Conservation (phyloP, 2,888 invertebrate species). For the Plagiodera versicolora region DNA sequence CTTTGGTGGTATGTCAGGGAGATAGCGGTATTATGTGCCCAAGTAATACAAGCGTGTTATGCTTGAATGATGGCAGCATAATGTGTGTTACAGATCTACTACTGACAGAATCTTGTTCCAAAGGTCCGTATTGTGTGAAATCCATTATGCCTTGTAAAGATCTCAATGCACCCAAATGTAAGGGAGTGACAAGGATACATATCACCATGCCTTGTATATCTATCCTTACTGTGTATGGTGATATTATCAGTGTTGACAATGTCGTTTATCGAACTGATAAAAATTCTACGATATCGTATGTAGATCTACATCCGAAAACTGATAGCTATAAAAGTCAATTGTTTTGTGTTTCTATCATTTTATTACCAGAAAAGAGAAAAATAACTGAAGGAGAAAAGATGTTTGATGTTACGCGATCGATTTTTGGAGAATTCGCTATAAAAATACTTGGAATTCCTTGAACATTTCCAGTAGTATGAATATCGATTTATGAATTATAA, state of each 20-base stretch:
- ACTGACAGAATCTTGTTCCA: constrained; percentile 11
- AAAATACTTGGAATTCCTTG: constrained; percentile 33
- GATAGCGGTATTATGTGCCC: constrained; percentile 19
- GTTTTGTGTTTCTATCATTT: constrained; percentile 45
- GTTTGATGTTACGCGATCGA: constrained; percentile 31
- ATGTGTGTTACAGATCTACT: constrained; percentile 20
- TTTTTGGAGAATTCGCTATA: constrained; percentile 37
- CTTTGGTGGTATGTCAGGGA: constrained; percentile 14
- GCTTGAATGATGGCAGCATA: constrained; percentile 17
- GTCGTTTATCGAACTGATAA: constrained; percentile 7
- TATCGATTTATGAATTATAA: too few species aligned
- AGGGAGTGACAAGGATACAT: background rate
- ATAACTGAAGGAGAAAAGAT: constrained; percentile 41
- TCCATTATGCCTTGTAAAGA: background rate
- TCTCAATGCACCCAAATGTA: constrained; percentile 2
- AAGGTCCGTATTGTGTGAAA: background rate
- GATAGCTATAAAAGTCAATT: constrained; percentile 26
- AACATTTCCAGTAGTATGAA: background rate
- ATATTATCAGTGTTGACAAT: constrained; percentile 12
- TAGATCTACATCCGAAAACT: constrained; percentile 9
- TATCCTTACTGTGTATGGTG: constrained; percentile 14
- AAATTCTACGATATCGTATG: background rate
- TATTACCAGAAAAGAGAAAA: constrained; percentile 41
- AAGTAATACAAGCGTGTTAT: constrained; percentile 10
- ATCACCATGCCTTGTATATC: constrained; percentile 15